Base-by-base conservation (phyloP, 1,140 invertebrate genomes). In the Tetragonula clypearis region DNA sequence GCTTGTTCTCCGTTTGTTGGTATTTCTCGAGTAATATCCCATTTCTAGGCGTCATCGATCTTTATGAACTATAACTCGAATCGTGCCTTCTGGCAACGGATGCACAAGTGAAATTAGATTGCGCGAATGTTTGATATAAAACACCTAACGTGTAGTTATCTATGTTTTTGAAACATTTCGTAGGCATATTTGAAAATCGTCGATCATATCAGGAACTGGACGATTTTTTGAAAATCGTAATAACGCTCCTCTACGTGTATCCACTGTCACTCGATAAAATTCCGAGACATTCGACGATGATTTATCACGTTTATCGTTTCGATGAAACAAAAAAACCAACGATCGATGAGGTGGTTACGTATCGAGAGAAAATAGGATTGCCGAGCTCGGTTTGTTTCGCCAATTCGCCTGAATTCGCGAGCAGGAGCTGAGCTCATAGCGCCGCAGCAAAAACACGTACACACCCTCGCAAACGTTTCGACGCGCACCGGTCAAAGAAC, bases 401-500 rank as follows among this genome's bases (percentile, higher is more conserved):
- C 60, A 81, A 62, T 68, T 58, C 79, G 9, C 19, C n/a, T 55
- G 12, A 81, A 35, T 35, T 65, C 56, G 58, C 78, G 14, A 14
- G 30, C 5, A 21, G 55, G 35, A 35, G 53, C 72, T 41, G 35
- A 58, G 66, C 58, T 79, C 71, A 72, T 60, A 30, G 76, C 76
- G 15, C 55, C 49, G 65, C n/a, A n/a, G n/a, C 23, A 17, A 66
- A 66, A 21, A 11, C 21, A 60, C 15, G 81, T 62, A 30, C 60
- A 68, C 71, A 81, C 84, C 78, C 79, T 84, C 66, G 82, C 23
- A 21, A 23, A 19, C 69, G n/a, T 85, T 74, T 81, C 84, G 60
- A 81, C 78, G 30, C 21, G 49, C 14, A 49, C 53, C 84, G 84
- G 84, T 81, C 84, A 85, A 78, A 81, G 84, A 85, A 80, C 84